These are phyloP conservation scores for Cinclus mexicanus DNA, from an alignment of 2,113 vertebrate species.

Conservation along the genomic window DNA sequence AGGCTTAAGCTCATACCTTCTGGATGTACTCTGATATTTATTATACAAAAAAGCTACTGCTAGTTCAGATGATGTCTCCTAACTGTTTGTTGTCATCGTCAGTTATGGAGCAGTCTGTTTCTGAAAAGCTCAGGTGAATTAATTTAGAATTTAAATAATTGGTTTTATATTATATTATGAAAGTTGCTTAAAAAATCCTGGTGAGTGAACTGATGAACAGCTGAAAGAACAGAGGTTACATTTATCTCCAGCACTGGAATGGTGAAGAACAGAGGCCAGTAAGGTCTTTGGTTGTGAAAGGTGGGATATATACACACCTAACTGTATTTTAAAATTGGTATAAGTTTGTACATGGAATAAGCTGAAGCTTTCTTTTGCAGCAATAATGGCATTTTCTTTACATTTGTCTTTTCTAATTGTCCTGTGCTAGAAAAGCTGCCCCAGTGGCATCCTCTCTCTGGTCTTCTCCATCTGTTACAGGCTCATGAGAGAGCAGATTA, in stretches of 20 bases:
- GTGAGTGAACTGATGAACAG: background rate
- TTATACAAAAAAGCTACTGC: background rate
- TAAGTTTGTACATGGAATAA: background rate
- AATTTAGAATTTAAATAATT: background rate
- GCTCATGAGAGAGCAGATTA: background rate
- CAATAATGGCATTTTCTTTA: background rate
- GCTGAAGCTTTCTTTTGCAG: background rate
- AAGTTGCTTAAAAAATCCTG: background rate
- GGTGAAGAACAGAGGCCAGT: background rate
- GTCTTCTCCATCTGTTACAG: background rate
- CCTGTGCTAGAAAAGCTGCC: background rate
- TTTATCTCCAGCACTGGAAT: background rate
- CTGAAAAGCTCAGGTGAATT: background rate
- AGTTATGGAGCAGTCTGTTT: background rate
- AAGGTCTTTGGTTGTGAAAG: background rate
- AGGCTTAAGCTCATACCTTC: background rate
- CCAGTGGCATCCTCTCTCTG: background rate
- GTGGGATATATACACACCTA: accelerated
- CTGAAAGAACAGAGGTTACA: background rate
- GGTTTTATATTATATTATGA: background rate
- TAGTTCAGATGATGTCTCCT: background rate
- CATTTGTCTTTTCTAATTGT: background rate
- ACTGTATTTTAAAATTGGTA: background rate
- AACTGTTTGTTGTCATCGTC: background rate
- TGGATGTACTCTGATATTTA: background rate